Conservation (phyloP, 2,797 vertebrate species). For the Kryptopterus vitreolus region DNA sequence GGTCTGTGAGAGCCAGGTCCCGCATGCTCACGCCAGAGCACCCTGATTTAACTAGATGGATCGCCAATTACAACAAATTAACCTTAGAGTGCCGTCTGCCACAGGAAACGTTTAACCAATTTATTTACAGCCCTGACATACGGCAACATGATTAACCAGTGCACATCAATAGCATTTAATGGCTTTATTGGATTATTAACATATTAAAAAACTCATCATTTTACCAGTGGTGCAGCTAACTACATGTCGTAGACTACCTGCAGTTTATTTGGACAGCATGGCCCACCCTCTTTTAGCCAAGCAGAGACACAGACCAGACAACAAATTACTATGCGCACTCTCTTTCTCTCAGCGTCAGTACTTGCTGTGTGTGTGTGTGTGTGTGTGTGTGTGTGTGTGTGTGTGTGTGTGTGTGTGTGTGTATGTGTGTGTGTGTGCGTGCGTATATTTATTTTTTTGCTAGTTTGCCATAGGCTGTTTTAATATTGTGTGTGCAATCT, state of each 20-base stretch:
- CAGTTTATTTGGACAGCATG: constrained; percentile 43
- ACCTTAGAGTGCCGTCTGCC: constrained; percentile 78
- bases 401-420: too few relatives aligned
- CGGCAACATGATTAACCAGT: constrained; percentile 73
- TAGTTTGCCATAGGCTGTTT: constrained; percentile 4
- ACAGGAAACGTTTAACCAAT: constrained; percentile 79
- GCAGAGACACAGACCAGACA: constrained; percentile 36
- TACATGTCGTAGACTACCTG: constrained; percentile 63
- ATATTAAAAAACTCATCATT: constrained; percentile 68
- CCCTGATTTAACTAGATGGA: constrained; percentile 74
- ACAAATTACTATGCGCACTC: not conserved
- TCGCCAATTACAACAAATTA: constrained; percentile 79
- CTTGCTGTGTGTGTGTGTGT: too few relatives aligned
- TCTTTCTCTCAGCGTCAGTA: not conserved
- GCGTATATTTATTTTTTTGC: not conserved
- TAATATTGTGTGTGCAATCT: constrained; percentile 19
- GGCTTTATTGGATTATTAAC: constrained; percentile 72
- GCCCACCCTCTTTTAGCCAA: constrained; percentile 30
- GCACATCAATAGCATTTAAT: constrained; percentile 72
- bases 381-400: too few relatives aligned
- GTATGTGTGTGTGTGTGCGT: too few relatives aligned
- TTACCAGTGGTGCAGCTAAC: constrained; percentile 63
- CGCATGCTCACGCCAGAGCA: constrained; percentile 66
- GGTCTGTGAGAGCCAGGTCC: constrained; percentile 32
- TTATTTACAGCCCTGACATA: constrained; percentile 70